A percentile compares a stretch with the other conserved stretches of the same genome.
phyloP scores from a whole-genome alignment of 2,797 vertebrate genomes.

The Sternarchorhynchus goeldii region DNA sequence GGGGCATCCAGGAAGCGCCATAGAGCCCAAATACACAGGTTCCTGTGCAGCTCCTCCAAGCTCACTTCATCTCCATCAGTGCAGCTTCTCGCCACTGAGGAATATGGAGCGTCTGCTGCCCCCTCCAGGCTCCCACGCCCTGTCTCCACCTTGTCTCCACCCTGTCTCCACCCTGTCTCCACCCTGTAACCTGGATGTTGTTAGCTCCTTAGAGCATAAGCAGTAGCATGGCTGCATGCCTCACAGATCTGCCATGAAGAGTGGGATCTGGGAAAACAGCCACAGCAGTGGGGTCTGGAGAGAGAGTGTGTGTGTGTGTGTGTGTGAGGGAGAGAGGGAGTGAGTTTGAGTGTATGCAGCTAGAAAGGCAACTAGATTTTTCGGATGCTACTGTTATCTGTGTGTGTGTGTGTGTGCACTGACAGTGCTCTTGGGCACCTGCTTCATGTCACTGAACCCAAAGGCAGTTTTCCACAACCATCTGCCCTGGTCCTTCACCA shows the following conservation, averaged over 20 bases:
- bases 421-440: conserved; percentile 56
- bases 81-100: conserved; percentile 56
- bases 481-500: conserved; percentile 5
- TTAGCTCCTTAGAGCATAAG: neutral
- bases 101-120: conserved; percentile 54
- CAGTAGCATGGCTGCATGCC: conserved; percentile 27
- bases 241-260: neutral
- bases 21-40: neutral
- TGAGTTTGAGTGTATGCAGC: conserved; percentile 13
- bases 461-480: conserved; percentile 51
- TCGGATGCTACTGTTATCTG: conserved; percentile 22
- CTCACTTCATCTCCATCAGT: conserved; percentile 49
- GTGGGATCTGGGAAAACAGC: neutral
- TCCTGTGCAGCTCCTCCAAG: conserved; percentile 5
- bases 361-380: neutral
- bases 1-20: neutral
- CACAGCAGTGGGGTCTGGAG: conserved; percentile 1
- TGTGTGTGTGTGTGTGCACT: conserved; percentile 23
- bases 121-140: neutral
- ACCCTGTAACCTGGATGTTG: neutral
- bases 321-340: too few relatives aligned
- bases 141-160: conserved; percentile 1
- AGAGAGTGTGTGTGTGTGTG: neutral
- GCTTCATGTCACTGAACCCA: conserved; percentile 59
- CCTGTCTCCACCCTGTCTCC: conserved; percentile 1